phyloP scores from a whole-genome alignment of 2,113 vertebrate species.

The Odontophorus gujanensis region DNA sequence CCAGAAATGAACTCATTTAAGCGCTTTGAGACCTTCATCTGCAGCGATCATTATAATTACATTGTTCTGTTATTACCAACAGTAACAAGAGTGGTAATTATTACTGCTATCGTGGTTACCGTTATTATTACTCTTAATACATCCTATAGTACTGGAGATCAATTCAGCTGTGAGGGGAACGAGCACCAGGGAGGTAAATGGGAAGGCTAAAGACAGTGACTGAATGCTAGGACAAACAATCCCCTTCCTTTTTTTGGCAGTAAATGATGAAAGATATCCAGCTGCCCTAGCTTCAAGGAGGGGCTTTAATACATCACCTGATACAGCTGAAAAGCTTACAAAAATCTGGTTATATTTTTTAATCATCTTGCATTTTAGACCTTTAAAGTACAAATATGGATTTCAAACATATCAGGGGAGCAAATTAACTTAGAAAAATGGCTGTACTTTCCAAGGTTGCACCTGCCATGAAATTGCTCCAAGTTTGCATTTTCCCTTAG shows the following conservation, averaged over 20 bases:
- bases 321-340: conserved; percentile 68
- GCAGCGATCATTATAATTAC: conserved; percentile 1
- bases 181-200: not conserved
- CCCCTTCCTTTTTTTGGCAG: conserved; percentile 23
- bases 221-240: conserved; percentile 12
- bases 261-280: conserved; percentile 46
- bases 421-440: conserved; percentile 85
- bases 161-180: conserved; percentile 7
- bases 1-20: not conserved
- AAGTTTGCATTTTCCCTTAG: conserved; percentile 82
- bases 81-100: conserved; percentile 38
- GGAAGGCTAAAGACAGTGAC: conserved; percentile 38
- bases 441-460: conserved; percentile 82
- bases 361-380: conserved; percentile 80
- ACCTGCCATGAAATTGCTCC: conserved; percentile 84
- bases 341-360: conserved; percentile 78
- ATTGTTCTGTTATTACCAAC: not conserved
- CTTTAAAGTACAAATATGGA: conserved; percentile 84
- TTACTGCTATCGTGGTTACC: conserved; percentile 21
- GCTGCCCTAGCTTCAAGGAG: conserved; percentile 39
- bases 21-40: not conserved
- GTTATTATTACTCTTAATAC: conserved; percentile 51
- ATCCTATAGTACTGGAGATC: conserved; percentile 4
- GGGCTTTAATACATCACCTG: conserved; percentile 59
- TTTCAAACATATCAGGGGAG: conserved; percentile 85